Evolutionary conservation across 2,797 vertebrate species (phyloP).

Genomic region (Perodicticus potto): DNA sequence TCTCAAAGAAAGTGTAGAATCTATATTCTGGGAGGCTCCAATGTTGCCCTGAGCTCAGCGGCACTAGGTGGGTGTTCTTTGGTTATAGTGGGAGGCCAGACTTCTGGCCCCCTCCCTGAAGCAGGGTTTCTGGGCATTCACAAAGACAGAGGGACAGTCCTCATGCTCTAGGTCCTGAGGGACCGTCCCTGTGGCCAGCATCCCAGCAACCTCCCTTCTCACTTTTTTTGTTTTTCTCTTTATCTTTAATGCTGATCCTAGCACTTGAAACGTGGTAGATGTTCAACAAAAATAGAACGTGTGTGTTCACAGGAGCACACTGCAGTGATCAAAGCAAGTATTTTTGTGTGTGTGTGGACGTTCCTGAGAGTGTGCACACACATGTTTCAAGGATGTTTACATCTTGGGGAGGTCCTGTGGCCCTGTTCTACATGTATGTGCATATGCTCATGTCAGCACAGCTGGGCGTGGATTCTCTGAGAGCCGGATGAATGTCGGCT

Average conservation of each 20-base stretch:
- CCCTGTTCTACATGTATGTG: accelerated
- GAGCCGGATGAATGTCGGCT: accelerated
- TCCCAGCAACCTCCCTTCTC: not conserved
- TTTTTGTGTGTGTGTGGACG: not conserved
- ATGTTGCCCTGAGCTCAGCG: not conserved
- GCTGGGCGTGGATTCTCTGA: not conserved
- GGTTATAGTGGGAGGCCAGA: accelerated
- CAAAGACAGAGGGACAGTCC: not conserved
- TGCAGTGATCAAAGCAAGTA: not conserved
- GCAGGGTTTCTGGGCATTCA: not conserved
- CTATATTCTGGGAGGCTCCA: not conserved
- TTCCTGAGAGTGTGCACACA: not conserved
- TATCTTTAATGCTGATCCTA: not conserved
- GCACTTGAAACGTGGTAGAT: not conserved
- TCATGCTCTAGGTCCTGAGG: not conserved
- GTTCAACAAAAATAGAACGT: not conserved
- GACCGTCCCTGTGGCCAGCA: no score
- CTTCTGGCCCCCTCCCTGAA: not conserved
- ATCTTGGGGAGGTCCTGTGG: not conserved
- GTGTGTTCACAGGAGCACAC: not conserved
- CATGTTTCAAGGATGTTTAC: not conserved
- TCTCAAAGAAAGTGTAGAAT: not conserved
- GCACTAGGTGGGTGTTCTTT: no score
- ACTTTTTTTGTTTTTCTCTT: not conserved
- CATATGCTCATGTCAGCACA: not conserved